Conservation (phyloP, 2,797 vertebrate species). For the Anas bernieri region DNA sequence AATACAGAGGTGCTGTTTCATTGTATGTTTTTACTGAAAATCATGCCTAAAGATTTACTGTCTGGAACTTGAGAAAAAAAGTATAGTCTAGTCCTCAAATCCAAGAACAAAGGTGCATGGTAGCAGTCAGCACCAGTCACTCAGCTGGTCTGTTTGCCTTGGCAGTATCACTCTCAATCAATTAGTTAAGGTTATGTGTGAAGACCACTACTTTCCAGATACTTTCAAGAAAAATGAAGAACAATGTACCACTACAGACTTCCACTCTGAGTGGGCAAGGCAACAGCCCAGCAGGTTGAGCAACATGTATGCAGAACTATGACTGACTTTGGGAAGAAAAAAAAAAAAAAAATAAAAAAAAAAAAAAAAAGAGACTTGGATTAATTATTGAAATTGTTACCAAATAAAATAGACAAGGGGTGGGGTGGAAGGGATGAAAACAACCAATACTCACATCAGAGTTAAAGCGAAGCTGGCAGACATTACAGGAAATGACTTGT, state of each 20-base stretch:
- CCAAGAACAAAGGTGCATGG: neutral
- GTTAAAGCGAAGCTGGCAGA: constrained; percentile 97
- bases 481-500: constrained; percentile 93
- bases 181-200: neutral
- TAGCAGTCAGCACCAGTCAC: neutral
- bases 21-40: neutral
- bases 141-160: neutral
- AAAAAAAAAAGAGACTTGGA: constrained; percentile 4
- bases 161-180: neutral
- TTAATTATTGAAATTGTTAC: neutral
- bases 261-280: neutral
- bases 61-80: neutral
- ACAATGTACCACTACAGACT: neutral
- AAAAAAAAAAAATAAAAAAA: constrained; percentile 22
- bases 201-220: neutral
- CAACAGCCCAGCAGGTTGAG: neutral
- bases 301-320: neutral
- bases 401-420: neutral
- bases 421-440: neutral
- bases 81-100: neutral
- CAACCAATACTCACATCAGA: constrained; percentile 89
- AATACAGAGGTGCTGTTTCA: neutral
- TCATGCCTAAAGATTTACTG: neutral
- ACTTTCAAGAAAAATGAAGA: neutral
- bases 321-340: neutral